These are phyloP conservation scores for Stegodyphus dumicola DNA, from an alignment of 1,140 invertebrate species.

Conservation along the genomic window DNA sequence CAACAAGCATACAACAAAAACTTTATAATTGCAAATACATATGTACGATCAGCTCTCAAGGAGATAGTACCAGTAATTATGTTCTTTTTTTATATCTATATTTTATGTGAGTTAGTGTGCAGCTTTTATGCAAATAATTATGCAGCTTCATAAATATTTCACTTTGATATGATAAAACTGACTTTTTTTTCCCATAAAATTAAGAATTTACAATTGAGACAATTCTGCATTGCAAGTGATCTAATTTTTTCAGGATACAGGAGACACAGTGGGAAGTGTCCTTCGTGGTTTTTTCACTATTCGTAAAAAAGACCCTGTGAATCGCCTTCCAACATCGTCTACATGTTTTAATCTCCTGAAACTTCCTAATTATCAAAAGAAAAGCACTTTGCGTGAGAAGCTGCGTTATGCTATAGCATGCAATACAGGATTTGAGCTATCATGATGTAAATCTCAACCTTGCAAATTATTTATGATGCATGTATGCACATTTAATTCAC, in stretches of 20 bases:
- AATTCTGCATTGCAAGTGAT: neutral
- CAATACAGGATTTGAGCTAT: slow-evolving; percentile 98
- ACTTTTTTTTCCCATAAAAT: no score
- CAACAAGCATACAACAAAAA: no score
- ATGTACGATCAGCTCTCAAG: no score
- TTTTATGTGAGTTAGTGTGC: no score
- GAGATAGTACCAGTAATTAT: no score
- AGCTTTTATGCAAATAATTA: no score
- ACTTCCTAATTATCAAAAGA: slow-evolving; percentile 98
- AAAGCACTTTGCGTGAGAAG: slow-evolving; percentile 94
- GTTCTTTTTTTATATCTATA: no score
- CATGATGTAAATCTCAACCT: slow-evolving; percentile 69
- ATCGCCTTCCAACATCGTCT: slow-evolving; percentile 96
- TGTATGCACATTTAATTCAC: slow-evolving; percentile 9
- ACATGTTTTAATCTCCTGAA: slow-evolving; percentile 99
- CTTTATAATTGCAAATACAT: no score
- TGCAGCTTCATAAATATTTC: no score
- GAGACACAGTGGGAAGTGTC: slow-evolving; percentile 95
- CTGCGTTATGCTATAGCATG: slow-evolving; percentile 96
- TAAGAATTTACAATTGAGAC: no score
- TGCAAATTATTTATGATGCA: neutral
- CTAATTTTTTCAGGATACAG: slow-evolving; percentile 78
- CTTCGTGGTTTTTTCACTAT: slow-evolving; percentile 98
- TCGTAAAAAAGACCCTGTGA: slow-evolving; percentile 92
- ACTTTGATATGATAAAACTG: no score